Percentiles rank a stretch among this genome's conserved stretches.
Conservation (phyloP, 2,888 invertebrate species). For the Tanaodytes sp. region DNA sequence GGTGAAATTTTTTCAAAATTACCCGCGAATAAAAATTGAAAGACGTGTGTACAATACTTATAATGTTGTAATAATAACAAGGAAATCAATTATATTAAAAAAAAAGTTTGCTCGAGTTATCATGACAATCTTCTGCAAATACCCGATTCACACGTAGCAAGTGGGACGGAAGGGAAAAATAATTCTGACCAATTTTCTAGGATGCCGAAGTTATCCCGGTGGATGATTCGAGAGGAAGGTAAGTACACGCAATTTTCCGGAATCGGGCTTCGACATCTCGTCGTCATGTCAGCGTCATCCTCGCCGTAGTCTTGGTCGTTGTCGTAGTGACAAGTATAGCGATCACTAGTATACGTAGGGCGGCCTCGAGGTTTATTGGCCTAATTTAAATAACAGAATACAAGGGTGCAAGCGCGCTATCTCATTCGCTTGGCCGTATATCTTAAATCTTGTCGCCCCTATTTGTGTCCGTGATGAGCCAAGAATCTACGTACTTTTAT, state of each 20-base stretch:
- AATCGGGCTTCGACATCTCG: conserved; percentile 56
- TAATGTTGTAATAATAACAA: no score
- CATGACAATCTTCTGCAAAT: conserved; percentile 11
- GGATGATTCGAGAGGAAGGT: conserved; percentile 44
- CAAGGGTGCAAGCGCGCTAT: conserved; percentile 58
- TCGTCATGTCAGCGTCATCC: conserved; percentile 45
- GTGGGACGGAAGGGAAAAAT: conserved; percentile 29
- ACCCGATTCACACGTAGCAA: conserved; percentile 24
- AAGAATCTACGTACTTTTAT: conserved; percentile 69
- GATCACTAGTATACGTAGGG: conserved; percentile 48
- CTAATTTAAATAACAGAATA: conserved; percentile 71
- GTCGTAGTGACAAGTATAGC: conserved; percentile 56
- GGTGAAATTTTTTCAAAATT: no score
- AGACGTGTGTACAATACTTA: no score
- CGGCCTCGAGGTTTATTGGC: conserved; percentile 66
- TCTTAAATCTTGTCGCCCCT: conserved; percentile 57
- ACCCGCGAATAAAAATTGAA: no score
- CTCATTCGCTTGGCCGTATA: conserved; percentile 55
- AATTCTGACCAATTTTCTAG: conserved; percentile 37
- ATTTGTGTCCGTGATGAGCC: conserved; percentile 63
- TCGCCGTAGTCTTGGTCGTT: conserved; percentile 46
- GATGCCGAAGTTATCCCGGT: conserved; percentile 45
- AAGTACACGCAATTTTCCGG: conserved; percentile 56
- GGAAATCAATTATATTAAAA: no score
- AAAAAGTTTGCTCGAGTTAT: no score